Percentiles rank a stretch among this genome's conserved stretches.
Conservation (phyloP, 2,888 invertebrate genomes). For the Mylabris sibirica region DNA sequence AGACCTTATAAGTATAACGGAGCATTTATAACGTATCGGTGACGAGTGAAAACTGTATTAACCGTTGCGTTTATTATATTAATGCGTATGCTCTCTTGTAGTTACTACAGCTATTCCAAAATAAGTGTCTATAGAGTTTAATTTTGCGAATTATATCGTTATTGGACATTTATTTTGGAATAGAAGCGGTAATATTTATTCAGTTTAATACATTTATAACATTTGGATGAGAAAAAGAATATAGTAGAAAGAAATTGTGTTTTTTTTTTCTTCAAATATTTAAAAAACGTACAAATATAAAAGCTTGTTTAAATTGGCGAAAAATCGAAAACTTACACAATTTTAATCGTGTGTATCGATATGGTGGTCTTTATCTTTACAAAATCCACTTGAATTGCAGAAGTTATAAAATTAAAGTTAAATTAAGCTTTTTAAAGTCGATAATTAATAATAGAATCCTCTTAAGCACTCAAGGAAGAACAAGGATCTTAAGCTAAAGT, state of each 20-base stretch:
- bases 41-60: too few relatives aligned
- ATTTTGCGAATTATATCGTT: too few relatives aligned
- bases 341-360: constrained; percentile 29
- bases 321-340: constrained; percentile 17
- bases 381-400: background rate
- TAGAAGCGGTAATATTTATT: background rate
- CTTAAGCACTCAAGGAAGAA: constrained; percentile 32
- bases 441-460: constrained; percentile 21
- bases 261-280: too few relatives aligned
- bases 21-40: too few relatives aligned
- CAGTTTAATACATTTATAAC: background rate
- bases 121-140: too few relatives aligned
- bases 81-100: background rate
- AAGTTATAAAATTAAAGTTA: constrained; percentile 29
- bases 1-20: too few relatives aligned
- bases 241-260: background rate
- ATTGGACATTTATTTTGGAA: background rate
- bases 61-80: background rate
- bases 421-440: constrained; percentile 19
- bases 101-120: too few relatives aligned
- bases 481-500: constrained; percentile 32
- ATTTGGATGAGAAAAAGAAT: background rate
- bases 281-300: constrained; percentile 27
- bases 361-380: constrained; percentile 18
- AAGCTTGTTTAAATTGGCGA: constrained; percentile 29